Percentiles rank a stretch among this genome's conserved stretches.
These are phyloP conservation scores for Otolemur crassicaudatus DNA, from an alignment of 2,797 vertebrate species.

Conservation along the genomic window DNA sequence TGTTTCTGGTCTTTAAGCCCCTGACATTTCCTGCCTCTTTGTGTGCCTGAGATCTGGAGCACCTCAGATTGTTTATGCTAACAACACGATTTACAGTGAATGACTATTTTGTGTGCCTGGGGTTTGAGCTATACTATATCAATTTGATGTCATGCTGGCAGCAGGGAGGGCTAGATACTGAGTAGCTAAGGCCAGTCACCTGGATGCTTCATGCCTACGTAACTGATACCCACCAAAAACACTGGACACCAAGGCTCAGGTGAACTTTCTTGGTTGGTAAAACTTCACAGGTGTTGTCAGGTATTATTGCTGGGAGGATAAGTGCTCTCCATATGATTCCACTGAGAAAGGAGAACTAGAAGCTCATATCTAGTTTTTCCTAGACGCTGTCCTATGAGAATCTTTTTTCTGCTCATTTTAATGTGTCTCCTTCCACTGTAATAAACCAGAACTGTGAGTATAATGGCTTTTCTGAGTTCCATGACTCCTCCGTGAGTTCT, in stretches of 20 bases:
- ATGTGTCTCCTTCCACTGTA: background rate
- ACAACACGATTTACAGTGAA: background rate
- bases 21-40: background rate
- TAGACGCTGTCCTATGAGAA: background rate
- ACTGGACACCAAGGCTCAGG: no score
- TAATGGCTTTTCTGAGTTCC: background rate
- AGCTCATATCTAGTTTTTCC: background rate
- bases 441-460: background rate
- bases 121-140: background rate
- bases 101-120: no score
- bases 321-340: background rate
- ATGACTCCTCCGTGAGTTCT: background rate
- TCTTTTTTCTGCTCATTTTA: background rate
- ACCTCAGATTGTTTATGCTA: no score
- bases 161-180: no score
- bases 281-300: accelerated
- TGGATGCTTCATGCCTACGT: background rate
- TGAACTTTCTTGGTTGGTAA: background rate
- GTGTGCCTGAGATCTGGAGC: background rate
- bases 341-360: background rate
- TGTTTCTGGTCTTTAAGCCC: background rate
- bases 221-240: background rate
- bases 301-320: background rate
- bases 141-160: background rate
- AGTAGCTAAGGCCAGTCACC: no score